Evolutionary conservation across 2,888 invertebrate species (phyloP).

Genomic region (Palloptera scutellata): DNA sequence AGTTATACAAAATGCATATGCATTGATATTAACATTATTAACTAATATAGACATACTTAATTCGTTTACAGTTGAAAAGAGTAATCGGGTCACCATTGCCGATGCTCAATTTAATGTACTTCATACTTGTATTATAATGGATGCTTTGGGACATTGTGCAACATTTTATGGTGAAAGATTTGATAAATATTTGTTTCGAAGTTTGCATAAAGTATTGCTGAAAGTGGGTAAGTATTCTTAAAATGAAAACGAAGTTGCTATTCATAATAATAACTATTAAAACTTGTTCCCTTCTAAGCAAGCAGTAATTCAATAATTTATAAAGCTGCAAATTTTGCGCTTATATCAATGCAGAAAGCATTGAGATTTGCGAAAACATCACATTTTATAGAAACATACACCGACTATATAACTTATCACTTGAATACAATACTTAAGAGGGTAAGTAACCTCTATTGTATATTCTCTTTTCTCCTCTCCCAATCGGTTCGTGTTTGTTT

Average conservation of each 20-base stretch:
- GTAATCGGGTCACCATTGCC: slow-evolving; percentile 49
- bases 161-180: slow-evolving; percentile 66
- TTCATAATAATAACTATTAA: neutral
- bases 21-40: no score
- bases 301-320: slow-evolving; percentile 72
- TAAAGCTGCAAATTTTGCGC: slow-evolving; percentile 69
- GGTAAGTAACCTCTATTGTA: slow-evolving; percentile 51
- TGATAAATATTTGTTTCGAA: slow-evolving; percentile 71
- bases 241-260: neutral
- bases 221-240: slow-evolving; percentile 69
- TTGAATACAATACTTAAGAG: slow-evolving; percentile 72
- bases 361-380: slow-evolving; percentile 68
- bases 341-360: slow-evolving; percentile 69
- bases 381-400: slow-evolving; percentile 73
- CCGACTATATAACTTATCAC: slow-evolving; percentile 79
- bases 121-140: slow-evolving; percentile 73
- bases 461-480: neutral
- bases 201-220: slow-evolving; percentile 75
- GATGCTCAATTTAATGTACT: slow-evolving; percentile 72
- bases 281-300: slow-evolving; percentile 64
- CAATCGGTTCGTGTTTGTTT: neutral
- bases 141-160: slow-evolving; percentile 75
- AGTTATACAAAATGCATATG: no score
- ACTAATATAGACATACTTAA: neutral
- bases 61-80: slow-evolving; percentile 33